A percentile compares a stretch with the other conserved stretches of the same genome.
Conservation (phyloP, 2,888 invertebrate genomes). For the Conus canariensis region DNA sequence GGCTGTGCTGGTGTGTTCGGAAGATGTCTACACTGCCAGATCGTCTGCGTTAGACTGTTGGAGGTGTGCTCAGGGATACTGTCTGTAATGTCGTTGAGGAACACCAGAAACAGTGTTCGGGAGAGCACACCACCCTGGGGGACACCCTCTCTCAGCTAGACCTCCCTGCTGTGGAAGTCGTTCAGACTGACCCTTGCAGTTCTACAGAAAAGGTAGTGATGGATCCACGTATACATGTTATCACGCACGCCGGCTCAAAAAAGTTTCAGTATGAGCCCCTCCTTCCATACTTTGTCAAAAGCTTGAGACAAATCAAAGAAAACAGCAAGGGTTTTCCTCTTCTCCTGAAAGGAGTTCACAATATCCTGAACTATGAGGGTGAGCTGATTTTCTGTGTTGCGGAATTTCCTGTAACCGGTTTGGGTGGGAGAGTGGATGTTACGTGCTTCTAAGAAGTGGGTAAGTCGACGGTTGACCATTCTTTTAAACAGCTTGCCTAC, state of each 20-base stretch:
- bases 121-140: no score
- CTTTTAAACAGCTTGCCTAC: slow-evolving; percentile 45
- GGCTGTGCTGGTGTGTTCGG: no score
- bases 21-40: no score
- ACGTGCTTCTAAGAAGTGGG: neutral
- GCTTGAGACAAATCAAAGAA: slow-evolving; percentile 44
- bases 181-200: neutral
- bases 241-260: neutral
- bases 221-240: slow-evolving; percentile 2
- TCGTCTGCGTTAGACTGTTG: no score
- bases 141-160: no score
- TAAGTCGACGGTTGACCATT: slow-evolving; percentile 46
- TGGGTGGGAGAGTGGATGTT: no score
- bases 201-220: neutral
- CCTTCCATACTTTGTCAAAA: slow-evolving; percentile 50
- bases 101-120: no score
- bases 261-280: slow-evolving; percentile 30
- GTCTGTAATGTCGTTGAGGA: no score
- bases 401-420: neutral
- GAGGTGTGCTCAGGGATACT: no score
- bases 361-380: slow-evolving; percentile 19
- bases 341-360: slow-evolving; percentile 1
- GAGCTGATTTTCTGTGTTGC: slow-evolving; percentile 45
- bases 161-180: slow-evolving; percentile 9
- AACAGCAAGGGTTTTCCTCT: slow-evolving; percentile 40